phyloP scores from a whole-genome alignment of 92 coral and sea anemone genomes.

The Galaxea fascicularis region DNA sequence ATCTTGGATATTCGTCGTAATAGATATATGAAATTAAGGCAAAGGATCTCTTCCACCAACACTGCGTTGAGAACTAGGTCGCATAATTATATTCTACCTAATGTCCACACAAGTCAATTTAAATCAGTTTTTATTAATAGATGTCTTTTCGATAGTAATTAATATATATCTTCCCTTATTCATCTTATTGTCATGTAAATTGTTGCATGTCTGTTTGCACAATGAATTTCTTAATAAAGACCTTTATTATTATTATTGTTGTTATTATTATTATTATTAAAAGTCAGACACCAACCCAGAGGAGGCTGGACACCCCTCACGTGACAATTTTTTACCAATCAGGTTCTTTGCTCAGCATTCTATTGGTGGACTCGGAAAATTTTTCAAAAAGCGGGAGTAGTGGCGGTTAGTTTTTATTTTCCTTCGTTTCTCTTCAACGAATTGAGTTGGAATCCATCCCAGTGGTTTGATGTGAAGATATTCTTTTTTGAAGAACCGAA shows the following conservation, averaged over 20 bases:
- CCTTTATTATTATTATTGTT: not conserved
- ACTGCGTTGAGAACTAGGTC: constrained; percentile 45
- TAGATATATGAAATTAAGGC: constrained; percentile 49
- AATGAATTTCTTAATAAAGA: not conserved
- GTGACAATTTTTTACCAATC: not conserved
- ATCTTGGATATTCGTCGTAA: constrained; percentile 6
- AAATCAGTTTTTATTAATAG: constrained; percentile 35
- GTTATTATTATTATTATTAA: not conserved
- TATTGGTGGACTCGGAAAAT: not conserved
- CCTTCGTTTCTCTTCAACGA: not conserved
- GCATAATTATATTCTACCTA: constrained; percentile 56
- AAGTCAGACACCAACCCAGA: no score
- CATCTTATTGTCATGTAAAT: constrained; percentile 10
- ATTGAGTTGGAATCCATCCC: no score
- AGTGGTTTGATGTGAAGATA: not conserved
- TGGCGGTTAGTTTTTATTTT: not conserved
- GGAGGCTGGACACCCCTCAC: not conserved
- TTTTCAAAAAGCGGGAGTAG: not conserved
- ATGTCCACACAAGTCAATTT: constrained; percentile 29
- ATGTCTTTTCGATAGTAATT: constrained; percentile 18
- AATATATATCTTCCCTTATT: constrained; percentile 11
- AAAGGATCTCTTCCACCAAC: constrained; percentile 43
- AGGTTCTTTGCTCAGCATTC: not conserved
- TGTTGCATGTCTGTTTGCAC: constrained; percentile 26
- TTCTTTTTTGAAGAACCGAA: not conserved